phyloP scores from a whole-genome alignment of 2,888 invertebrate species.

The Nephrotoma appendiculata region DNA sequence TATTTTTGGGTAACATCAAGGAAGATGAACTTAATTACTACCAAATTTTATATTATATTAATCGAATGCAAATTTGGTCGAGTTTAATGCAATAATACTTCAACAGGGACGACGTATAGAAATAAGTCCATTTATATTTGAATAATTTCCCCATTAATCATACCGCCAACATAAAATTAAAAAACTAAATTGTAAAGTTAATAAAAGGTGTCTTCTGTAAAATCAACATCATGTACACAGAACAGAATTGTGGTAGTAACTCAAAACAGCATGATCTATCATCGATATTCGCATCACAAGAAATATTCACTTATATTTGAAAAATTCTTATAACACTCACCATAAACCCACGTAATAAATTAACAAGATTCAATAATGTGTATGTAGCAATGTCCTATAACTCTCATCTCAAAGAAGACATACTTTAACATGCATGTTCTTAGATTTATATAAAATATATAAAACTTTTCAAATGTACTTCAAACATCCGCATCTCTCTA shows the following conservation, averaged over 20 bases:
- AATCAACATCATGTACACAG: not conserved
- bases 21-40: too few relatives aligned
- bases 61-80: not conserved
- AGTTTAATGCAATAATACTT: not conserved
- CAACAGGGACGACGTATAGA: not conserved
- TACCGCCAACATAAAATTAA: not conserved
- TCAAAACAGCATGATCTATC: not conserved
- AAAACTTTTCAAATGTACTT: too few relatives aligned
- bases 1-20: too few relatives aligned
- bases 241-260: not conserved
- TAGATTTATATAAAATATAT: too few relatives aligned
- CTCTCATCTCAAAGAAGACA: too few relatives aligned
- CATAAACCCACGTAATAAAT: not conserved
- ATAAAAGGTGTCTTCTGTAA: not conserved
- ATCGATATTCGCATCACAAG: not conserved
- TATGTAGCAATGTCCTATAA: not conserved
- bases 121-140: not conserved
- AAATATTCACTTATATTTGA: not conserved
- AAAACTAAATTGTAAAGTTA: not conserved
- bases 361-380: not conserved
- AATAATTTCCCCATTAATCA: not conserved
- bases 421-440: too few relatives aligned
- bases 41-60: too few relatives aligned
- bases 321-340: too few relatives aligned
- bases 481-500: not conserved